Evolutionary conservation across 2,888 invertebrate genomes (phyloP), one percentile per base, ranked within the genome.

Genomic region (Pristionchus maxplancki): DNA sequence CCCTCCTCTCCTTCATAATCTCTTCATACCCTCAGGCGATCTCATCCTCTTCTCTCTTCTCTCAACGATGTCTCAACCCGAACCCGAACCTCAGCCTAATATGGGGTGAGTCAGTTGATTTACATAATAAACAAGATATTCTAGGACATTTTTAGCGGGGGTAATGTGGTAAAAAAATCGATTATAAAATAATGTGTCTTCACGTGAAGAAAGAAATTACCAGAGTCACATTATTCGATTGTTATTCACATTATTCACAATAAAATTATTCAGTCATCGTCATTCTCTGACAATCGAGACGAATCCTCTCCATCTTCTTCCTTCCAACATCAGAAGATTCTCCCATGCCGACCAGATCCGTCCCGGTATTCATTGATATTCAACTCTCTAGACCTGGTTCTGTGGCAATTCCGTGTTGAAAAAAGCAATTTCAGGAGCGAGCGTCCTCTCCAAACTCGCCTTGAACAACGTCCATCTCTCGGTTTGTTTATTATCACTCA

Each of bases 251-350:
- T n/a, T n/a, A n/a, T n/a, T n/a, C n/a, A n/a, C n/a, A n/a, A 31
- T 34, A 37, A 9, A 24, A 74, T 40, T 40, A 28, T 85, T 62
- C 89, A 92, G 92, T 40, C 93, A 92, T 82, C 93, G 93, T 74
- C 93, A 93, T 85, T 93, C 93, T 31, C 84, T 93, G 89, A 93
- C 93, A 44, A 93, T 93, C 89, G 93, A 93, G 89, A 92, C 93
- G 78, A 93, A 93, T 89, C 93, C 93, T 62, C 90, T 93, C 17
- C 93, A 93, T 88, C 89, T 93, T 82, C 90, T 93, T 74, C 93
- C 93, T n/a, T 93, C 93, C 15, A 93, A 93, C 87, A 91, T 92
- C 83, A 89, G 92, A 74, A 64, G 86, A 84, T 74, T 62, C 62
- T 90, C 90, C n/a, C 89, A 91, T 90, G 92, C 92, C 0, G 92